Evolutionary conservation across 2,113 vertebrate genomes (phyloP), one percentile per base, ranked within the genome.

Genomic region (Callipepla californica): DNA sequence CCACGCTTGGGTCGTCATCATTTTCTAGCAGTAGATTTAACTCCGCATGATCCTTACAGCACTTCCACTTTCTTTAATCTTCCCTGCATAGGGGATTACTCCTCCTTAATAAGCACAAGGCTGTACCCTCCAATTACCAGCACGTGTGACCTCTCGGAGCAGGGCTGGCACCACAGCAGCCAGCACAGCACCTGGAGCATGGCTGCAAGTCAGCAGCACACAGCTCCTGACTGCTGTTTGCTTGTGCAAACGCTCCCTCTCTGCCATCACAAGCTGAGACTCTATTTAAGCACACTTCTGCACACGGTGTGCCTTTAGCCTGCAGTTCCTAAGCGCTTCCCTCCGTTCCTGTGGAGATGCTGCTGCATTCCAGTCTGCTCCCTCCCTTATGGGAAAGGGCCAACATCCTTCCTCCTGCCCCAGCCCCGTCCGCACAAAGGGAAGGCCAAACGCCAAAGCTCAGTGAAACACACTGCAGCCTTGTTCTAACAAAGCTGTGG

Each of bases 51-150:
- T 59, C 61, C 55, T 77, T 44, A 34, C 0, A 2, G 57, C 25
- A 25, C 20, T 84, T 73, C 3, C 19, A 38, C 40, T 69, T 70
- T n/a, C 42, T 84, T 66, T 74, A 59, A 65, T 58, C 1, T 0
- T 28, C 30, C 67, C 38, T 70, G 36, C 18, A 3, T 0, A 48
- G 23, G n/a, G 23, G 67, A 92, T 68, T 77, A 19, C n/a, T 51
- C 28, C 63, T 73, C 0, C 11, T 44, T 2, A 8, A 15, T 7
- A 15, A 67, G 13, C 9, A 32, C 0, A 2, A 2, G 19, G 45
- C 50, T n/a, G 47, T 4, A 23, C 8, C 7, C 45, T 11, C 2
- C 18, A 2, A 2, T 0, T 19, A 1, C 3, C 21, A 1, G 0
- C 0, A 51, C 38, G 19, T 1, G 2, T 19, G 40, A 38, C 1